Evolutionary conservation across 1,140 invertebrate species (phyloP), one percentile per base, ranked within the genome.

Genomic region (Andricus grossulariae): DNA sequence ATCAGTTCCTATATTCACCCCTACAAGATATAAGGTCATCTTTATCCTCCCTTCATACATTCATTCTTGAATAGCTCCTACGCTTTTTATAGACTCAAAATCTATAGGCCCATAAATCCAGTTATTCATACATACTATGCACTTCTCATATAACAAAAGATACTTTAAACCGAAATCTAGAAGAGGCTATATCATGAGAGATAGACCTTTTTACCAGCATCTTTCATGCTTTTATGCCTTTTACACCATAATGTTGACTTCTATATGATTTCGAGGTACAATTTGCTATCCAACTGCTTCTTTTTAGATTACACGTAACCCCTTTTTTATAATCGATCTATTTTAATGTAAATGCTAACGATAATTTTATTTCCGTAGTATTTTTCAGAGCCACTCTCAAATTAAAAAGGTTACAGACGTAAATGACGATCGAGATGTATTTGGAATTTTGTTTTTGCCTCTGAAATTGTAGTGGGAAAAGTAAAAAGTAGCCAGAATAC

Each of bases 181-280:
- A 8, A 71, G 32, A 19, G 52, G 18, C 12, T 11, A 80, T 79
- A 89, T 85, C 88, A 89, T 87, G 88, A 88, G 81, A 89, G 71
- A 81, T 83, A 50, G 55, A 32, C 5, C 72, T 21, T 50, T 32
- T 73, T 25, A 60, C 55, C 55, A 19, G 10, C 72, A 50, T 50
- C 73, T n/a, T 72, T 50, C 55, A 39, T n/a, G 51, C 74, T 51
- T 66, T 74, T 54, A 60, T 21, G 19, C 15, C 32, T 25, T 21
- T 60, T 60, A 11, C 2, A 13, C 21, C 21, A 21, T 25, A 60
- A 60, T 60, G 55, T 25, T 19, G 21, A 21, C 32, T n/a, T 21
- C 32, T 12, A 21, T 21, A 60, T 60, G 13, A 60, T 7, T 60
- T 60, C 2, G 10, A 21, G 32, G 19, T 21, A 25, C 32, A 60